Evolutionary conservation across 2,797 vertebrate species (phyloP).

Genomic region (Enteromius argenteus): DNA sequence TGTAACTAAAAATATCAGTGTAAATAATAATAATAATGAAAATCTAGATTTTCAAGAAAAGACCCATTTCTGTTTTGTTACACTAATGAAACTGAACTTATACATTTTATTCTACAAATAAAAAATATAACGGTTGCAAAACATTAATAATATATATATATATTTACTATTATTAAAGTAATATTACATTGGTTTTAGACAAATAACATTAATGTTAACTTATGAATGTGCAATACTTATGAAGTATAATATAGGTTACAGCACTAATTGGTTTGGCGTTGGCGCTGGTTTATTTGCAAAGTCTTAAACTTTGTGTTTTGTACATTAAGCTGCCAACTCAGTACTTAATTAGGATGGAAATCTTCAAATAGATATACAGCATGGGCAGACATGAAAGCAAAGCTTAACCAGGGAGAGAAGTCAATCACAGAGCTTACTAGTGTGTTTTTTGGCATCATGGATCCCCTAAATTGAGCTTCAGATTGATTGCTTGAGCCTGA

Average conservation of each 20-base stretch:
- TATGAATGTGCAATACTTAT: background rate
- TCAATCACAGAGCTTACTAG: background rate
- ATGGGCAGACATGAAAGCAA: conserved; percentile 9
- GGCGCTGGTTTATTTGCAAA: background rate
- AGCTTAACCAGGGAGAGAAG: background rate
- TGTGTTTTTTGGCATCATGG: background rate
- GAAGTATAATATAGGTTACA: background rate
- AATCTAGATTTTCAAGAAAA: background rate
- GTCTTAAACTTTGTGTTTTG: background rate
- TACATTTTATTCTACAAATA: background rate
- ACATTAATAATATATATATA: background rate
- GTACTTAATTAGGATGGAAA: background rate
- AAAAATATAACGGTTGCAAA: background rate
- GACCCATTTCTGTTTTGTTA: background rate
- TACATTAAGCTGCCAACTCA: background rate
- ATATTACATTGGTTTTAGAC: background rate
- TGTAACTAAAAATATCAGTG: background rate
- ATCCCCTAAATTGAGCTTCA: background rate
- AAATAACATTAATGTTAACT: background rate
- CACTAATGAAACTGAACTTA: background rate
- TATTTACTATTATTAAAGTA: background rate
- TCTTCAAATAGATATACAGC: conserved; percentile 13
- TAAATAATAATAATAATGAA: background rate
- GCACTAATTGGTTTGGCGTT: background rate
- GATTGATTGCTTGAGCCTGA: conserved; percentile 32